Conservation (phyloP, 2,888 invertebrate species). For the Tigriopus californicus region DNA sequence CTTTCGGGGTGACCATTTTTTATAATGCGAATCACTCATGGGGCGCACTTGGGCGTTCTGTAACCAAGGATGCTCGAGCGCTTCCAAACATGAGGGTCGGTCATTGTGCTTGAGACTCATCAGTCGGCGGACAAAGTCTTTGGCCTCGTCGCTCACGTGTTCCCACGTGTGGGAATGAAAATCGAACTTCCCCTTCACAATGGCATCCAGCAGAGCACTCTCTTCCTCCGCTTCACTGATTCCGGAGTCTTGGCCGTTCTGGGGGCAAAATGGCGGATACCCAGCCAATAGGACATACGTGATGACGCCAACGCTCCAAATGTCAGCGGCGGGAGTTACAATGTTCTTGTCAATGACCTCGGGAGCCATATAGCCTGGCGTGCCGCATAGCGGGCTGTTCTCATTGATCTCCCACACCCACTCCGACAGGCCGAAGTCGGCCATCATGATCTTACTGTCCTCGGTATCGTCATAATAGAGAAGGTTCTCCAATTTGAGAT, state of each 20-base stretch:
- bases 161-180: background rate
- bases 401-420: background rate
- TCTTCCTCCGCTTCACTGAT: no score
- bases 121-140: background rate
- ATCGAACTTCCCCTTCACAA: background rate
- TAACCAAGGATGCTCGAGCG: background rate
- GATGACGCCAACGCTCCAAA: background rate
- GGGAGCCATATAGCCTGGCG: conserved; percentile 10
- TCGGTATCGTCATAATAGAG: conserved; percentile 7
- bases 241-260: background rate
- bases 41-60: no score
- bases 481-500: conserved; percentile 11
- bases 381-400: conserved; percentile 2
- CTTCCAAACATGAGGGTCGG: background rate
- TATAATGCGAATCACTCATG: no score
- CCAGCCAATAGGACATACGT: background rate
- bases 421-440: background rate
- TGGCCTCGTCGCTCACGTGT: background rate
- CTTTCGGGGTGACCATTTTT: no score
- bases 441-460: conserved; percentile 1
- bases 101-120: background rate
- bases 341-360: background rate
- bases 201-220: background rate
- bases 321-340: background rate
- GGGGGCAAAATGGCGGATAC: background rate